Percentiles rank a stretch among this genome's conserved stretches.
Conservation (phyloP, 2,113 vertebrate species). For the Amphiprion ocellaris region DNA sequence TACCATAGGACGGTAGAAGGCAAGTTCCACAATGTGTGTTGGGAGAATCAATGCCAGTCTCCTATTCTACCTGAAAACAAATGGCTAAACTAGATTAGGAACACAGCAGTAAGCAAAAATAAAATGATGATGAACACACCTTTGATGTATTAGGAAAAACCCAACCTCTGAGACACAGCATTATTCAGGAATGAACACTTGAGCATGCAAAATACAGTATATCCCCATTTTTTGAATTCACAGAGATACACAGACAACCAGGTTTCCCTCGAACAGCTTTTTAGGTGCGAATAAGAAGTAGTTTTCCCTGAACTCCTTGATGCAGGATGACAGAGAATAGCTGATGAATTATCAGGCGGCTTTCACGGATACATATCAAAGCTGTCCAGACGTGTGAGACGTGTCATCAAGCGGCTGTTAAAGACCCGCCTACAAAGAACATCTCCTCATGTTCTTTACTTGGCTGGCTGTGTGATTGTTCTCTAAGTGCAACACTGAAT, state of each 20-base stretch:
- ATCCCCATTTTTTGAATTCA: background rate
- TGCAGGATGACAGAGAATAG: constrained; percentile 48
- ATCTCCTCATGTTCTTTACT: background rate
- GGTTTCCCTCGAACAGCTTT: constrained; percentile 18
- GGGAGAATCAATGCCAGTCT: constrained; percentile 11
- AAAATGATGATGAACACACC: constrained; percentile 20
- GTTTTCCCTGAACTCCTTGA: constrained; percentile 23
- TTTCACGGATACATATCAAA: constrained; percentile 32
- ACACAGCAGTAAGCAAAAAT: constrained; percentile 29
- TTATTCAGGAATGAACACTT: constrained; percentile 18
- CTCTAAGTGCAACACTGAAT: constrained; percentile 27
- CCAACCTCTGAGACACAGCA: constrained; percentile 3
- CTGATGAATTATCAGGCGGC: constrained; percentile 14
- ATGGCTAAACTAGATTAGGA: constrained; percentile 36
- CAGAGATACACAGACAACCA: background rate
- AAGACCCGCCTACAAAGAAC: constrained; percentile 21
- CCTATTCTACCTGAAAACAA: constrained; percentile 45
- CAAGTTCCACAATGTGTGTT: constrained; percentile 45
- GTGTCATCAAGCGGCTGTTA: constrained; percentile 9
- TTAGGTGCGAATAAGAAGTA: background rate
- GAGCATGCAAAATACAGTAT: background rate
- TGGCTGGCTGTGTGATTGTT: constrained; percentile 10
- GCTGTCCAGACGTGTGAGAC: constrained; percentile 10
- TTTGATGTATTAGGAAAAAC: constrained; percentile 46
- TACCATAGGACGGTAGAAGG: constrained; percentile 39